Evolutionary conservation across 1,140 invertebrate genomes (phyloP), one percentile per base, ranked within the genome.

Genomic region (Hydropsyche tenuis): DNA sequence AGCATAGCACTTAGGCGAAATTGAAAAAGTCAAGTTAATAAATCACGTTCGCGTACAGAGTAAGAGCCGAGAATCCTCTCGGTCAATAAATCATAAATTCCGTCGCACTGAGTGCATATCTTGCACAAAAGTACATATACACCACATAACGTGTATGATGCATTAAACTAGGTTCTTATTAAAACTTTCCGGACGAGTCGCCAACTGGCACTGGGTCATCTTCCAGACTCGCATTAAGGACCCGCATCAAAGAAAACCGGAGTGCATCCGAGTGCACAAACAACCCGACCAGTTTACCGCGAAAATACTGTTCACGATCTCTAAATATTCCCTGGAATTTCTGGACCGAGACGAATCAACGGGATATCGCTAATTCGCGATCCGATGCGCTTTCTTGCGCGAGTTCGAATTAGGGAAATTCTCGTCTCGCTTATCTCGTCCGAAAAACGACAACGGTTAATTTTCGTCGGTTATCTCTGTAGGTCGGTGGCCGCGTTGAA

Each of bases 181-280:
- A 60, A 60, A 60, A 60, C 56, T 60, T 60, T 60, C 56, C 45
- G 22, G 56, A 60, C 56, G 23, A 60, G 56, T 60, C 56, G 56
- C 56, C 56, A 60, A 60, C 56, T 60, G 56, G 56, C 56, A 60
- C 56, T 60, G 56, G 56, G 56, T 60, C 56, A 60, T 60, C 56
- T 60, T 14, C 3, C 0, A 60, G 56, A 60, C 22, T 60, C 56
- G 23, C 20, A 23, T 23, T 25, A 14, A 60, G 56, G 56, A 60
- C 22, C 30, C 30, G 23, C 25, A 60, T 60, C 56, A 60, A 25
- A 60, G 56, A 60, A 12, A 37, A 60, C 25, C 23, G 11, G 20
- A 60, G 56, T 25, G 20, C 56, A 60, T 22, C 56, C 23, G 56
- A 25, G 18, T 27, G 56, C 56, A 60, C 22, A 60, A 37, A 60